Evolutionary conservation across 2,113 vertebrate genomes (phyloP), one percentile per base, ranked within the genome.

Genomic region (Cyrtonyx montezumae): DNA sequence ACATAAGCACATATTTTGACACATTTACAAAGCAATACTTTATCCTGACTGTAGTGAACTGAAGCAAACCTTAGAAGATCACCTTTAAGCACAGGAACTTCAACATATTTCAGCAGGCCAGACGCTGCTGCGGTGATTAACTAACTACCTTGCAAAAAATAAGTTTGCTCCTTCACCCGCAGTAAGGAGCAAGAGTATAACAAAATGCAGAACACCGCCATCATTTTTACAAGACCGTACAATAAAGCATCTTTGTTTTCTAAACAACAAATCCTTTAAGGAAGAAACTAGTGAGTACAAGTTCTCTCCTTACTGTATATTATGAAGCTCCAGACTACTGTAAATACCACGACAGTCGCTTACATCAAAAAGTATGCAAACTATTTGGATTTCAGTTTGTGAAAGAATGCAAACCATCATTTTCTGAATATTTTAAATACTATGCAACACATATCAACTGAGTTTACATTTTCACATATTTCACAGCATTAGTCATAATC

Each of bases 401-500:
- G n/a, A 42, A 63, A 83, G 49, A 69, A 63, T 8, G 51, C 46
- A 62, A 36, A 87, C 10, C 42, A 20, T 42, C 1, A 18, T 48
- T 79, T 88, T 74, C 58, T 51, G 51, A 78, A 3, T 84, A 84
- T 75, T 58, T 84, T 43, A 56, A 95, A 91, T 34, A 40, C 65
- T 16, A 61, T 2, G 69, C 67, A 80, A 49, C 15, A 62, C 59
- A 40, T 9, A 84, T 5, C 0, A 3, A 23, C 23, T 4, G 0
- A 86, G 45, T 74, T 84, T 70, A 87, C 37, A 92, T 88, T 92
- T 91, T 70, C 45, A 58, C 40, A 34, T 11, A 34, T 56, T 92
- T 78, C 55, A 93, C 61, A 88, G 37, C 14, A 74, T 82, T 77
- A 88, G 77, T 68, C 55, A 92, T 78, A 94, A 79, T 94, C 69